Percentiles rank a stretch among this genome's conserved stretches.
Evolutionary conservation across 2,797 vertebrate genomes (phyloP).

Genomic region (Neostethus bicornis): DNA sequence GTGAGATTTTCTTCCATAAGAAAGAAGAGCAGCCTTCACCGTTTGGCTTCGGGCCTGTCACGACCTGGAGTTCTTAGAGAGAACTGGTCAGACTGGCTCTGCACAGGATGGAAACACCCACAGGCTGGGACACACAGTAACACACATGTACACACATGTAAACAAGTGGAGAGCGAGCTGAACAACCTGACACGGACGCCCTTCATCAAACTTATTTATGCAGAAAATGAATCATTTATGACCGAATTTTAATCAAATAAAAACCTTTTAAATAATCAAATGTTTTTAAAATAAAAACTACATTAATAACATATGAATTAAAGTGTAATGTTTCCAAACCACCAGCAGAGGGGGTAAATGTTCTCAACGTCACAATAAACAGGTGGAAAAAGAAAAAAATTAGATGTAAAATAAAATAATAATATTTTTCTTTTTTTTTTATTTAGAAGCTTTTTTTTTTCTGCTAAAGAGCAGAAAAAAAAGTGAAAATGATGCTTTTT

Average conservation of each 20-base stretch:
- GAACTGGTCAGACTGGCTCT: constrained; percentile 69
- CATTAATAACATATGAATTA: neutral
- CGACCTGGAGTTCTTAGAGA: constrained; percentile 16
- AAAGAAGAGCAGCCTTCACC: no score
- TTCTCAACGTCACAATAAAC: neutral
- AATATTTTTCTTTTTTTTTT: neutral
- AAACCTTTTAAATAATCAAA: no score
- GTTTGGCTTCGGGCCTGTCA: no score
- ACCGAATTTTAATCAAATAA: no score
- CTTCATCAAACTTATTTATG: no score
- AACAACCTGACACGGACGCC: neutral
- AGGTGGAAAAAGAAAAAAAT: constrained; percentile 2
- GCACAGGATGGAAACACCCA: constrained; percentile 43
- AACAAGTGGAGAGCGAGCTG: constrained; percentile 6
- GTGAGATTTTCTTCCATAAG: no score
- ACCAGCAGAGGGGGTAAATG: constrained; percentile 49
- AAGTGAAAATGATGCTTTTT: constrained; percentile 9
- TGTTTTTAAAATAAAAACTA: neutral
- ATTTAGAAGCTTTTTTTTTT: neutral
- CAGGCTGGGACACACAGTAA: constrained; percentile 19
- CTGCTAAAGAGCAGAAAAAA: neutral
- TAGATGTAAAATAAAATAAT: no score
- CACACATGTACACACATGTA: constrained; percentile 6
- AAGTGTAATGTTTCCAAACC: neutral
- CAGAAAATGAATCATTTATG: no score